Percentiles rank a stretch among this genome's conserved stretches.
Evolutionary conservation across 2,888 invertebrate genomes (phyloP).

Genomic region (Polyploca ridens): DNA sequence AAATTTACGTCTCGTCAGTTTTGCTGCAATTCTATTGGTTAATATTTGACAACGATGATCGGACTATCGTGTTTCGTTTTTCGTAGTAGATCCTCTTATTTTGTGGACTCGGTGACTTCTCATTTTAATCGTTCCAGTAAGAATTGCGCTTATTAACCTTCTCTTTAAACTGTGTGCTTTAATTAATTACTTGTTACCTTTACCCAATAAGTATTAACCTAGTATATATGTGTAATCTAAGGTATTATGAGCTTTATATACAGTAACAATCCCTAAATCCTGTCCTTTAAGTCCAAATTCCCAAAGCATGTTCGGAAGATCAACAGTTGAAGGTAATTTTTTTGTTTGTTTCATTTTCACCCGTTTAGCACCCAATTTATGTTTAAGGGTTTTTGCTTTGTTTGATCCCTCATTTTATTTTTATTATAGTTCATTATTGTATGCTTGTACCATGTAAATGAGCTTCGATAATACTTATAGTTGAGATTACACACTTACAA

Average conservation of each 20-base stretch:
- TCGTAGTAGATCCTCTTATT: neutral
- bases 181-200: constrained; percentile 53
- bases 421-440: neutral
- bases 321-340: constrained; percentile 75
- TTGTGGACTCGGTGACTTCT: neutral
- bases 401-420: neutral
- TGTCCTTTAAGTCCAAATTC: constrained; percentile 53
- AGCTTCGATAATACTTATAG: neutral
- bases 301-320: constrained; percentile 78
- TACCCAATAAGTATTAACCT: constrained; percentile 44
- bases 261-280: constrained; percentile 53
- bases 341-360: constrained; percentile 56
- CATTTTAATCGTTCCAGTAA: neutral
- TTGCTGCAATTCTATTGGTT: no score
- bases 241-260: constrained; percentile 40
- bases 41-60: no score
- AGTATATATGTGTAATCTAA: constrained; percentile 42
- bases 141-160: constrained; percentile 17
- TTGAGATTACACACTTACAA: neutral
- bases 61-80: neutral
- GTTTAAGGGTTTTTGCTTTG: constrained; percentile 15
- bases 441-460: neutral
- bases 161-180: constrained; percentile 51
- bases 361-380: constrained; percentile 27
- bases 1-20: no score